Conservation (phyloP, 2,888 invertebrate species). For the Anoplius nigerrimus region DNA sequence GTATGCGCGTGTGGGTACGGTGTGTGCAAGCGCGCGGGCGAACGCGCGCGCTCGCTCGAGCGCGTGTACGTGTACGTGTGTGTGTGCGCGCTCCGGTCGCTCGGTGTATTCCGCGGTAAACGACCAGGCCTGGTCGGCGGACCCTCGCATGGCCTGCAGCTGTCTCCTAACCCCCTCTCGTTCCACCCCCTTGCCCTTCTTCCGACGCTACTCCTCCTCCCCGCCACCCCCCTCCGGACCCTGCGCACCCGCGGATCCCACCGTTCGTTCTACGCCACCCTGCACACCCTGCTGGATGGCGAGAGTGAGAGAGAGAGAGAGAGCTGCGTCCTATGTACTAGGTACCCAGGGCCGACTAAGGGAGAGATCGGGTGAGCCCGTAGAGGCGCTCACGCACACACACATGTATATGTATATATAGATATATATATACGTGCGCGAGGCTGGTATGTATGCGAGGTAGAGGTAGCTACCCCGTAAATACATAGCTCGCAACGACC, state of each 20-base stretch:
- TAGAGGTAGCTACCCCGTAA: conserved; percentile 62
- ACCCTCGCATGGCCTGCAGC: conserved; percentile 73
- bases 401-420: too few relatives aligned
- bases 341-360: conserved; percentile 48
- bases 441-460: conserved; percentile 15
- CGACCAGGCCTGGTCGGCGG: conserved; percentile 62
- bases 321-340: conserved; percentile 57
- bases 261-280: conserved; percentile 47
- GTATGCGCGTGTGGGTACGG: too few relatives aligned
- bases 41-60: too few relatives aligned
- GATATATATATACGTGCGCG: too few relatives aligned
- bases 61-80: too few relatives aligned
- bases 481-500: conserved; percentile 64
- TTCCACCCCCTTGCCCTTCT: conserved; percentile 28
- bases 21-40: too few relatives aligned
- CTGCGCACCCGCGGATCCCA: conserved; percentile 22
- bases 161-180: conserved; percentile 62
- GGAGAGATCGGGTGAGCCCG: conserved; percentile 14
- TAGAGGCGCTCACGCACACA: too few relatives aligned
- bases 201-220: conserved; percentile 23
- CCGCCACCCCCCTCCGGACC: conserved; percentile 16
- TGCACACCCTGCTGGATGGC: conserved; percentile 37
- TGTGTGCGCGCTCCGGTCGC: too few relatives aligned
- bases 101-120: conserved; percentile 63
- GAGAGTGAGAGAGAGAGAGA: conserved; percentile 11